These are phyloP conservation scores for Linyphia triangularis DNA, from an alignment of 2,888 invertebrate genomes.

Conservation along the genomic window DNA sequence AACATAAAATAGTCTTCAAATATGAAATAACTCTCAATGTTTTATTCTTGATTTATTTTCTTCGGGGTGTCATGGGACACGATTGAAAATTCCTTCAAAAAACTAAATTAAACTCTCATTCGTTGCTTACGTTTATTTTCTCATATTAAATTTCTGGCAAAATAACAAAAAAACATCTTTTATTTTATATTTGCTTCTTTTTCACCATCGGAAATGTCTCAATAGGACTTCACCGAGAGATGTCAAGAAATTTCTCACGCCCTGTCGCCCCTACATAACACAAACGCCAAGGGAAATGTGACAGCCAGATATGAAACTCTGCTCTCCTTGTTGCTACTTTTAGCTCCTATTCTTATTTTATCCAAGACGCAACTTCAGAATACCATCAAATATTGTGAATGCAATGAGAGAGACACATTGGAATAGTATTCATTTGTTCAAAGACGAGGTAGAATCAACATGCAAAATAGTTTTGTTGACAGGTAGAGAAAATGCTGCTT, in stretches of 20 bases:
- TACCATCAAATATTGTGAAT: constrained; percentile 42
- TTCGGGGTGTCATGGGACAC: no score
- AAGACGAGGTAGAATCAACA: not conserved
- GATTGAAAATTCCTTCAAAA: not conserved
- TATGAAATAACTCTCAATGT: not conserved
- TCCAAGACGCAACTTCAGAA: constrained; percentile 11
- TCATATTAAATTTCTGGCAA: constrained; percentile 42
- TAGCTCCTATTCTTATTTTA: not conserved
- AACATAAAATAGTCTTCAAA: no score
- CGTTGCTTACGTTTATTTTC: constrained; percentile 29
- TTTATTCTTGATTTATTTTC: not conserved
- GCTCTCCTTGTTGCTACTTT: not conserved
- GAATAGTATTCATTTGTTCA: not conserved
- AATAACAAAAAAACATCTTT: constrained; percentile 5
- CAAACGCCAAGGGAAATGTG: constrained; percentile 56
- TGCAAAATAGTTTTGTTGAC: not conserved
- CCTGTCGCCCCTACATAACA: constrained; percentile 52
- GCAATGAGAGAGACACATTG: constrained; percentile 1
- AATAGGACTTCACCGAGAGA: constrained; percentile 51
- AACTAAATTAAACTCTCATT: not conserved
- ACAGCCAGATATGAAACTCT: constrained; percentile 60
- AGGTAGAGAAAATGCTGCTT: not conserved
- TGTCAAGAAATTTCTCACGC: constrained; percentile 59
- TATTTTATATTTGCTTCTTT: constrained; percentile 31
- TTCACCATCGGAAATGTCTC: constrained; percentile 31